Conservation (phyloP, 2,797 vertebrate species). For the Kryptolebias ocellatus region DNA sequence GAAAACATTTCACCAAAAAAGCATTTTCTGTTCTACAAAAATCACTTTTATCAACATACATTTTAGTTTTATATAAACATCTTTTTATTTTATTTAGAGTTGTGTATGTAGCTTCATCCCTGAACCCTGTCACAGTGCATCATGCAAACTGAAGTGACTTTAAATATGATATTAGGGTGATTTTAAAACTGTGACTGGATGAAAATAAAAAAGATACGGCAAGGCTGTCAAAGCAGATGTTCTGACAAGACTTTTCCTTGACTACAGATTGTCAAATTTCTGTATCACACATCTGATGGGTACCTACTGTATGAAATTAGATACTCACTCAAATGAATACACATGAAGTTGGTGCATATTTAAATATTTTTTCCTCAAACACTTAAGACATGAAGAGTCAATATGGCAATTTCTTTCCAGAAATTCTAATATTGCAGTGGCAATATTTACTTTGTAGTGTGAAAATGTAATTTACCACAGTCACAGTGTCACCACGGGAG, state of each 20-base stretch:
- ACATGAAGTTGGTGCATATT: slow-evolving; percentile 7
- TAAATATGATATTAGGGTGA: not conserved
- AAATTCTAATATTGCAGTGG: slow-evolving; percentile 18
- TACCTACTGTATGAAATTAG: too few relatives aligned
- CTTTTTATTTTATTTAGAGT: too few relatives aligned
- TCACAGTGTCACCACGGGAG: slow-evolving; percentile 51
- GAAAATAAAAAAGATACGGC: not conserved
- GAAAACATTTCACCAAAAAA: too few relatives aligned
- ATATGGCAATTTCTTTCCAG: slow-evolving; percentile 23
- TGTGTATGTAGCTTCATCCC: too few relatives aligned
- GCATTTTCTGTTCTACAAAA: too few relatives aligned
- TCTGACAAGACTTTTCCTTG: too few relatives aligned
- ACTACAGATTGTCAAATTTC: not conserved
- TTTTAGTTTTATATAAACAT: too few relatives aligned
- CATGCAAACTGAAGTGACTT: too few relatives aligned
- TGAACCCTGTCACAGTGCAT: too few relatives aligned
- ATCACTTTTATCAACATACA: too few relatives aligned
- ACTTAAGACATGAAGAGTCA: slow-evolving; percentile 32
- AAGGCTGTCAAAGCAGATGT: too few relatives aligned
- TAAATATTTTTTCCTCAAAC: slow-evolving; percentile 11
- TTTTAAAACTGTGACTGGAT: not conserved
- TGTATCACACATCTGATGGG: not conserved
- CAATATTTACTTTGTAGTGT: slow-evolving; percentile 53
- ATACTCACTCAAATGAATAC: not conserved
- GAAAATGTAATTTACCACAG: slow-evolving; percentile 61